phyloP scores from a whole-genome alignment of 2,113 vertebrate genomes.

The Zeus faber region DNA sequence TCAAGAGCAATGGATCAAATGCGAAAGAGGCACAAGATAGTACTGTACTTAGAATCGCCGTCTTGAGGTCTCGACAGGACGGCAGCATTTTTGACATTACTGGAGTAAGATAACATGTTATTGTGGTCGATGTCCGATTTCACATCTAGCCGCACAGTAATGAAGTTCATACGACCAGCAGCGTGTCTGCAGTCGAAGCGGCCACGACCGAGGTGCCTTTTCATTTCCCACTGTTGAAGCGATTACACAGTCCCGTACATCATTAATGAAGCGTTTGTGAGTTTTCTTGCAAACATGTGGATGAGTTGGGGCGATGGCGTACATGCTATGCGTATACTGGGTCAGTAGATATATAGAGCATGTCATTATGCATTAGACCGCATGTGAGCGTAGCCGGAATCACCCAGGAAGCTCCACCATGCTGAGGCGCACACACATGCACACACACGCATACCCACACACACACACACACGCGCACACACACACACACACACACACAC shows the following conservation, averaged over 20 bases:
- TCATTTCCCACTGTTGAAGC: too few species aligned
- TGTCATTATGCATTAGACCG: background rate
- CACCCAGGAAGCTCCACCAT: slow-evolving; percentile 4
- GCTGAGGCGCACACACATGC: slow-evolving; percentile 3
- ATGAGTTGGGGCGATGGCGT: background rate
- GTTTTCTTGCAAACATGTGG: background rate
- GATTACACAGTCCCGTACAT: background rate
- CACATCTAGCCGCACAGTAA: too few species aligned
- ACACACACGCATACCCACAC: background rate
- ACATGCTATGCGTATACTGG: background rate
- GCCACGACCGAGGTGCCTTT: too few species aligned
- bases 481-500: background rate
- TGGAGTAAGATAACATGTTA: too few species aligned
- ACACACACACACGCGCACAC: background rate
- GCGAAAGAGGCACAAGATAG: too few species aligned
- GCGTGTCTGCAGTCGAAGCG: too few species aligned
- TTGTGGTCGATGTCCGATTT: too few species aligned
- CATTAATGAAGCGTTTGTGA: background rate
- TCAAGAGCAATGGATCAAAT: too few species aligned
- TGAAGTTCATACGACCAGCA: too few species aligned
- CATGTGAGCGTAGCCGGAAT: background rate
- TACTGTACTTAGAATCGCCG: too few species aligned
- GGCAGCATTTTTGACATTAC: too few species aligned
- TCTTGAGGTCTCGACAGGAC: too few species aligned
- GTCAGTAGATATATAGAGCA: slow-evolving; percentile 3